Conservation (phyloP, 2,888 invertebrate species). For the Callimorpha dominula region DNA sequence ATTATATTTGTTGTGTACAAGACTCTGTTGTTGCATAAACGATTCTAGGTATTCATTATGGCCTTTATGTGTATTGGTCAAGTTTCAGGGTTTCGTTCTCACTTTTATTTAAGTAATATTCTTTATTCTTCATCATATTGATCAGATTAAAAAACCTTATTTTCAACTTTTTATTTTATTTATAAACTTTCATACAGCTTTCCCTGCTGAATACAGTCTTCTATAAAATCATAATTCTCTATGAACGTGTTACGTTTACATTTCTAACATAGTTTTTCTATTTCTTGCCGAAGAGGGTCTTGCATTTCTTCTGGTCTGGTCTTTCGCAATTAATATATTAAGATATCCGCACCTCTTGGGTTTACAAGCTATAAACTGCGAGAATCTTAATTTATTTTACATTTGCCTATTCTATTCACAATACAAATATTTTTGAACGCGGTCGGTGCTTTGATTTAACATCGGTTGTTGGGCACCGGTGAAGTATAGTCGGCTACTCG, state of each 20-base stretch:
- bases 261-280: no score
- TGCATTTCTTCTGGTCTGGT: constrained; percentile 29
- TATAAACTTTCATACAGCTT: background rate
- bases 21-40: constrained; percentile 33
- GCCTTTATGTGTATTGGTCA: constrained; percentile 16
- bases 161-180: background rate
- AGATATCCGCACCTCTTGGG: constrained; percentile 3
- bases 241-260: background rate
- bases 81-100: background rate
- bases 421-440: background rate
- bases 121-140: background rate
- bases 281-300: no score
- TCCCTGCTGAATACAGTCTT: background rate
- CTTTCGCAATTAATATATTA: constrained; percentile 19
- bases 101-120: background rate
- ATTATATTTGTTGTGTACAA: constrained; percentile 44
- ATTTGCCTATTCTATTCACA: background rate
- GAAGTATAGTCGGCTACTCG: constrained; percentile 55
- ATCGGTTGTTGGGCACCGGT: constrained; percentile 33
- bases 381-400: background rate
- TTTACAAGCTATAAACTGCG: background rate
- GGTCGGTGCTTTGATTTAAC: constrained; percentile 25
- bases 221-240: background rate
- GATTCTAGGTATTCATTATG: constrained; percentile 25
- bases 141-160: background rate